Evolutionary conservation across 2,113 vertebrate genomes (phyloP), one percentile per base, ranked within the genome.

Genomic region (Anguilla rostrata): DNA sequence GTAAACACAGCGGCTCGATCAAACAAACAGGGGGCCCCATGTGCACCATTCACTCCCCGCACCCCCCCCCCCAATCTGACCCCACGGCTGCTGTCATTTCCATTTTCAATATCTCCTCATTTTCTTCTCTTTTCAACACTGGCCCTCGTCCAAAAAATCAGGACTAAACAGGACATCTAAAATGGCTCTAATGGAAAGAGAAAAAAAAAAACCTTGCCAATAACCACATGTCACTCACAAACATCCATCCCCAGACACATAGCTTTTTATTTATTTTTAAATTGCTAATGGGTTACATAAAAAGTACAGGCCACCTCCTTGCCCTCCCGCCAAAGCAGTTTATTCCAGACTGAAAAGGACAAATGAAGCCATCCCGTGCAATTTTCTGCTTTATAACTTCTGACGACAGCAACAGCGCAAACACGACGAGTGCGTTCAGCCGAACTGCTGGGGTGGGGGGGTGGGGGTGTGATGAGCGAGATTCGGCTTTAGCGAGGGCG

Each of bases 71-170:
- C 34, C 34, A 0, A 12, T 34, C 12, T 75, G 71, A 75, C 71
- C 71, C n/a, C 71, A 34, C 91, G 88, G 88, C 87, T 91, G 88
- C 71, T 86, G 89, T 91, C 90, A 85, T 83, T 92, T 93, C 93
- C 89, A 86, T 94, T 93, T n/a, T 95, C 94, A 95, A 94, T 94
- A 94, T 81, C 83, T 85, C 87, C 89, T 94, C 93, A 94, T 60
- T 60, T 60, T 18, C 57, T 9, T 46, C 43, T 46, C 43, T 46
- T 46, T 46, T 46, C 43, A 46, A 9, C 5, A 46, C 43, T 46
- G 49, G 49, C 60, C 60, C 60, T 66, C 20, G 1, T 66, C 22
- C 60, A 20, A 4, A 20, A 66, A 60, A 60, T 0, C 34, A 11
- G 22, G 7, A 20, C 60, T 26, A 26, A 20, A 66, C 26, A 26